A percentile compares a stretch with the other conserved stretches of the same genome.
These are phyloP conservation scores for Dermolepida albohirtum DNA, from an alignment of 2,888 invertebrate species.

Conservation along the genomic window DNA sequence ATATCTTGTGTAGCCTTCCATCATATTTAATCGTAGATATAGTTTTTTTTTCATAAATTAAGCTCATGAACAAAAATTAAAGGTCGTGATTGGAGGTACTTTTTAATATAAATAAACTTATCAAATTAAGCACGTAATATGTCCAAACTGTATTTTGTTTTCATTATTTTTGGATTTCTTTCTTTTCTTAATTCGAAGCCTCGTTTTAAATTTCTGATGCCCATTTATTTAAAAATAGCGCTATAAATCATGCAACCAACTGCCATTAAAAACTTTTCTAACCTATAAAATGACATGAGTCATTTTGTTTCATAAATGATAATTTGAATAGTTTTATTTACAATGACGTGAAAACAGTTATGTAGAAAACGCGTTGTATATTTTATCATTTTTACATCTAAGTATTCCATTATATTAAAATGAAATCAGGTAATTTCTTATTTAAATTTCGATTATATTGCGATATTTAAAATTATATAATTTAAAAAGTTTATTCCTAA, in stretches of 20 bases:
- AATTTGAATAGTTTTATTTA: constrained; percentile 29
- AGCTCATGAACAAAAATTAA: no score
- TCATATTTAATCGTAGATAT: no score
- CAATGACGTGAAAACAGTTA: constrained; percentile 39
- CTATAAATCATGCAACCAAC: constrained; percentile 10
- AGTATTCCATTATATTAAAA: constrained; percentile 28
- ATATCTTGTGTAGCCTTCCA: no score
- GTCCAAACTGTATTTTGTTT: no score
- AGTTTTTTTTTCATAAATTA: no score
- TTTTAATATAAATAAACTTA: no score
- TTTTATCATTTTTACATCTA: constrained; percentile 16
- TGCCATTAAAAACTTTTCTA: constrained; percentile 30
- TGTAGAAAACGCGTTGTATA: constrained; percentile 8
- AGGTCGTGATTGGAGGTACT: no score
- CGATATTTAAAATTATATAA: constrained; percentile 18
- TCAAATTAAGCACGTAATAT: no score
- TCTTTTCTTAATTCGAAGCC: no score
- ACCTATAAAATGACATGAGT: constrained; percentile 39
- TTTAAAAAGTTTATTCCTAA: neutral
- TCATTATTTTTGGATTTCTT: no score
- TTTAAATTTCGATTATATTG: constrained; percentile 5
- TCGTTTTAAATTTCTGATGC: no score
- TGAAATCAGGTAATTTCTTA: constrained; percentile 31
- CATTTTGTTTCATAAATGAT: constrained; percentile 35
- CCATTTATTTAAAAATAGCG: constrained; percentile 16